Evolutionary conservation across 2,113 vertebrate species (phyloP), one percentile per base, ranked within the genome.

Genomic region (Tyrannus savana): DNA sequence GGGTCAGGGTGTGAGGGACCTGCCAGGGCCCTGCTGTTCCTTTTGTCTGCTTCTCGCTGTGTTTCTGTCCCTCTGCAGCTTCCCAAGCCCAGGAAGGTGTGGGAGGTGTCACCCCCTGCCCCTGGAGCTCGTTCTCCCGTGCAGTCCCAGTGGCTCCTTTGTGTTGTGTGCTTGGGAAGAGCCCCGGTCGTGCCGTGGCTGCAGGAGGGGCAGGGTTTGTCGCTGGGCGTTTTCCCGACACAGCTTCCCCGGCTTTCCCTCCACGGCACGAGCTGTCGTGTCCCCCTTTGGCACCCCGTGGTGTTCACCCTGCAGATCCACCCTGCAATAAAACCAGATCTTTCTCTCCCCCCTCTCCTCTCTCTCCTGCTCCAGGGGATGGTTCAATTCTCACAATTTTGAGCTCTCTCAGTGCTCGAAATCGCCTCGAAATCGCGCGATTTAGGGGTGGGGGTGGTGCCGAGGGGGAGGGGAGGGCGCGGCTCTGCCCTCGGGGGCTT

Each of bases 341-440:
- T 39, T 72, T 33, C 67, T 85, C 56, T 42, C 47, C 46, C 49
- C 49, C 30, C 58, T 50, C 7, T 64, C 25, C 33, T 53, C 55
- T 7, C 15, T 69, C 53, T 69, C 42, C 42, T 1, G 9, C 78
- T 75, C 44, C 66, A 63, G 47, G 63, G 39, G 25, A 10, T 14
- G 24, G 58, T 64, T 74, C 22, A 46, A 1, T 49, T 83, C 47
- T 64, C 33, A 17, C 18, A 14, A 28, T 15, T 16, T 4, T 0
- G 3, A 39, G 47, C 41, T 67, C 59, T 56, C 46, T 1, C 35
- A 69, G 55, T 19, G n/a, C 2, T 8, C 39, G 59, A 56, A 87
- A 56, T 37, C 1, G 0, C 39, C 73, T 71, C 8, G n/a, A 30
- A 62, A 69, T 16, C 3, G 1, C 41, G 31, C 0, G 19, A 37